phyloP scores from a whole-genome alignment of 2,888 invertebrate genomes.

The Seira sanloemensis region DNA sequence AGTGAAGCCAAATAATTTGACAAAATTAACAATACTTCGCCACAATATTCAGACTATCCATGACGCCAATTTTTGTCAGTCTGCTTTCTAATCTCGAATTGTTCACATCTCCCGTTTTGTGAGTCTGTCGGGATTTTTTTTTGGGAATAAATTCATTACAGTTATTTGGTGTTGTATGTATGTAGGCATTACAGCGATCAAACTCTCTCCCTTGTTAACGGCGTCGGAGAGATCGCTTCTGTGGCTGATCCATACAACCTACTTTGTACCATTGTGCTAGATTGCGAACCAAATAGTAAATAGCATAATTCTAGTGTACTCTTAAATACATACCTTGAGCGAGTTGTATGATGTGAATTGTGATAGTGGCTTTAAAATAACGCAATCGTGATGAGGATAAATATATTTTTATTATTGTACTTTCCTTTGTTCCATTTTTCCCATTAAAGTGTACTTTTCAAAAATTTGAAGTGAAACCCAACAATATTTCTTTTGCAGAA shows the following conservation, averaged over 20 bases:
- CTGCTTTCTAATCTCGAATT: constrained; percentile 64
- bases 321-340: too few species aligned
- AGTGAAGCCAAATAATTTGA: neutral
- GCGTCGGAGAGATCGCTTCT: neutral
- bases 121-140: neutral
- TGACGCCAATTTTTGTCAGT: constrained; percentile 55
- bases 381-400: too few species aligned
- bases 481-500: neutral
- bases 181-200: neutral
- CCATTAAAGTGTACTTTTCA: too few species aligned
- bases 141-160: neutral
- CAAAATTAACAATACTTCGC: constrained; percentile 6
- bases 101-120: constrained; percentile 46
- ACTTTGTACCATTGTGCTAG: neutral
- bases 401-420: too few species aligned
- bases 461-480: too few species aligned
- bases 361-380: too few species aligned
- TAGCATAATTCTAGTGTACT: too few species aligned
- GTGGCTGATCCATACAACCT: neutral
- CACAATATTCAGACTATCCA: constrained; percentile 44
- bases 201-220: neutral
- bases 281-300: too few species aligned
- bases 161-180: neutral
- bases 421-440: neutral
- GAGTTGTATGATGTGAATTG: neutral